phyloP scores from a whole-genome alignment of 2,797 vertebrate species.

The Rhabdomys pumilio region DNA sequence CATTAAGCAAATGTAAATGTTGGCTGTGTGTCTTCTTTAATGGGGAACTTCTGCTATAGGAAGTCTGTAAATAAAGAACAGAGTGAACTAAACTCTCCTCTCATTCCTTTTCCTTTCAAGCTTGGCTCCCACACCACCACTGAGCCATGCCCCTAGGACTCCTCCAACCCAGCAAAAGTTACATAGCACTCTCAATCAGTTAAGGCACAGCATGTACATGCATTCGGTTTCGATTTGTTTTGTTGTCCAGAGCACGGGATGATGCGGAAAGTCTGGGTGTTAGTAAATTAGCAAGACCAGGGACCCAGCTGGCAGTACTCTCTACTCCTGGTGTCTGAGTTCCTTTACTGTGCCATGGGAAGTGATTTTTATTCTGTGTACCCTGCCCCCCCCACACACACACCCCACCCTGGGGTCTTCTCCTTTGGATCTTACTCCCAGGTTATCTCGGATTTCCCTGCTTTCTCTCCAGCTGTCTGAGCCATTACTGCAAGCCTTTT shows the following conservation, averaged over 20 bases:
- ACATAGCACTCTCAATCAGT: constrained; percentile 23
- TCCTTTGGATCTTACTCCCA: neutral
- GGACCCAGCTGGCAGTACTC: neutral
- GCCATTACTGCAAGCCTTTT: neutral
- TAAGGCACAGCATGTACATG: neutral
- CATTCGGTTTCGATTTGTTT: neutral
- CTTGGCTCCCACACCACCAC: neutral
- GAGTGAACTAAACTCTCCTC: neutral
- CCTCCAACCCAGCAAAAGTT: neutral
- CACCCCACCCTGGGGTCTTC: neutral
- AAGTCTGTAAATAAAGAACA: constrained; percentile 42
- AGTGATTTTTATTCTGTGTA: constrained; percentile 7
- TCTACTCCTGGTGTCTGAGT: neutral
- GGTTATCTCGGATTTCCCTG: neutral
- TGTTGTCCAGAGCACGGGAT: neutral
- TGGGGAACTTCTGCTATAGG: neutral
- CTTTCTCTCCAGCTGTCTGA: neutral
- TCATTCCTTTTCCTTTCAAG: neutral
- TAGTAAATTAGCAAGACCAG: neutral
- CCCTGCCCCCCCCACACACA: too few relatives aligned
- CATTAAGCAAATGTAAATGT: constrained; percentile 38
- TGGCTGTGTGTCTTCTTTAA: neutral
- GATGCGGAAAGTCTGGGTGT: neutral
- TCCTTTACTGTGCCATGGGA: neutral
- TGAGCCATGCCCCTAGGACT: neutral